Conservation (phyloP, 2,113 vertebrate species). For the Takifugu bimaculatus region DNA sequence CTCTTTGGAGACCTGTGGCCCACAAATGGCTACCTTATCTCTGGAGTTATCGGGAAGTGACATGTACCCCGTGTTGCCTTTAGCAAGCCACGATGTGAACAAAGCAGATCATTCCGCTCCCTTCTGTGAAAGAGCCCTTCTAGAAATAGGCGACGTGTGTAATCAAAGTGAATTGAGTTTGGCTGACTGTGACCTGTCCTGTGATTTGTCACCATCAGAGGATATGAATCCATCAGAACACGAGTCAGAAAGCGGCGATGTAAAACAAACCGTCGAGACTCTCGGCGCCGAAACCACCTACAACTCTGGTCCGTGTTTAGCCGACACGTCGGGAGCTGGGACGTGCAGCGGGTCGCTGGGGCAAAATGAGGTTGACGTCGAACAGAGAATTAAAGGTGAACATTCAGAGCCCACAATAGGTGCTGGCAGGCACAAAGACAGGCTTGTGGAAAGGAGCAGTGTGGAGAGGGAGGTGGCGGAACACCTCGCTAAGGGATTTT, state of each 20-base stretch:
- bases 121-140: slow-evolving; percentile 61
- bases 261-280: slow-evolving; percentile 62
- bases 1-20: slow-evolving; percentile 73
- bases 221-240: slow-evolving; percentile 37
- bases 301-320: slow-evolving; percentile 52
- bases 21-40: slow-evolving; percentile 71
- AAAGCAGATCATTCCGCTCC: slow-evolving; percentile 37
- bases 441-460: slow-evolving; percentile 76
- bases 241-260: slow-evolving; percentile 30
- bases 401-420: slow-evolving; percentile 64
- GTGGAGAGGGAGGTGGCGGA: slow-evolving; percentile 94
- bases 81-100: slow-evolving; percentile 58
- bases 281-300: slow-evolving; percentile 38
- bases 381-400: slow-evolving; percentile 38
- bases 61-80: slow-evolving; percentile 64
- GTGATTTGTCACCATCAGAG: slow-evolving; percentile 45
- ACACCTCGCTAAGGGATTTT: slow-evolving; percentile 92
- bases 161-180: slow-evolving; percentile 50
- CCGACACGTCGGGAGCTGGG: slow-evolving; percentile 39
- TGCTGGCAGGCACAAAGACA: slow-evolving; percentile 45
- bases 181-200: slow-evolving; percentile 46
- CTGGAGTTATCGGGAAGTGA: slow-evolving; percentile 50
- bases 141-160: slow-evolving; percentile 54
- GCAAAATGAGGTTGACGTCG: slow-evolving; percentile 26
- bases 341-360: slow-evolving; percentile 38